Evolutionary conservation across 2,113 vertebrate genomes (phyloP).

Genomic region (Ammodytes dubius): DNA sequence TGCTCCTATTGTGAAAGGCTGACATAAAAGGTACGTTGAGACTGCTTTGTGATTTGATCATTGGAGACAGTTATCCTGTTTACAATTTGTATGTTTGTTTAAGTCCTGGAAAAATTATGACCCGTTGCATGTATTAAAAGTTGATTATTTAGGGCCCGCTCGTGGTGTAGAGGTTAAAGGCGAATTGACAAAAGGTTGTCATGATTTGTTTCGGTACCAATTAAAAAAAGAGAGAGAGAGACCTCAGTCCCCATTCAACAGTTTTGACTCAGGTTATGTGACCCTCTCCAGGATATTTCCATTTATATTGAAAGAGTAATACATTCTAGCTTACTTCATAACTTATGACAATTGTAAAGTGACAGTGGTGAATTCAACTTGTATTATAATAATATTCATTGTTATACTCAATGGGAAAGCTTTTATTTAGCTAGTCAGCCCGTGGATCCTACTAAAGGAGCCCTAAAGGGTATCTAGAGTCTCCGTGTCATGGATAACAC

Average conservation of each 20-base stretch:
- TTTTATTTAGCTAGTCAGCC: not conserved
- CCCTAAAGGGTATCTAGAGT: slow-evolving; percentile 34
- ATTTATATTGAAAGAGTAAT: not conserved
- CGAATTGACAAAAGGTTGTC: too few species aligned
- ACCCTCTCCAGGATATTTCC: not conserved
- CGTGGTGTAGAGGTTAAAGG: too few species aligned
- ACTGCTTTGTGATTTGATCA: not conserved
- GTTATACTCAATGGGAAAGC: not conserved
- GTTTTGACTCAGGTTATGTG: not conserved
- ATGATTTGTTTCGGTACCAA: not conserved
- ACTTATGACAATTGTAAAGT: not conserved
- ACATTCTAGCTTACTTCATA: not conserved
- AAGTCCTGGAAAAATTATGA: not conserved
- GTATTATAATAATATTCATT: not conserved
- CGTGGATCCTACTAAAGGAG: slow-evolving; percentile 42
- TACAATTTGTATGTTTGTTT: slow-evolving; percentile 4
- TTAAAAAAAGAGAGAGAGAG: not conserved
- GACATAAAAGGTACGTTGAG: not conserved
- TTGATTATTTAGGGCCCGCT: too few species aligned
- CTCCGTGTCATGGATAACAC: slow-evolving; percentile 43
- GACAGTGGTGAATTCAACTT: not conserved
- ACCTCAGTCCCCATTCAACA: not conserved
- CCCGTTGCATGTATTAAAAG: not conserved
- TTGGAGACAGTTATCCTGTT: slow-evolving; percentile 5
- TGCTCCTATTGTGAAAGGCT: slow-evolving; percentile 13